A percentile compares a stretch with the other conserved stretches of the same genome.
Evolutionary conservation across 2,797 vertebrate genomes (phyloP).

Genomic region (Lithobates pipiens): DNA sequence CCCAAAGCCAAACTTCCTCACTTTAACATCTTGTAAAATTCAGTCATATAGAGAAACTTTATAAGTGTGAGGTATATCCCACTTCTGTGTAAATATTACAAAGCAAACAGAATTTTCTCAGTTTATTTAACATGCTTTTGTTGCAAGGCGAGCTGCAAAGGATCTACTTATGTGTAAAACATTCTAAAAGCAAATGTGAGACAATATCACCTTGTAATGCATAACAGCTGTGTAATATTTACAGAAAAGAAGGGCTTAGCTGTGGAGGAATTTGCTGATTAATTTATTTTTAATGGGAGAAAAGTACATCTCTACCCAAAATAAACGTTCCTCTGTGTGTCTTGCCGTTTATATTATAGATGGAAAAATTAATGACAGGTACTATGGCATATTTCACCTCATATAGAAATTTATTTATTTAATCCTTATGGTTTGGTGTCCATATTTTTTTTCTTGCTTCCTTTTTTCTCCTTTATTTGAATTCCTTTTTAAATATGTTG

Average conservation of each 20-base stretch:
- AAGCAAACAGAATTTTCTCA: slow-evolving; percentile 79
- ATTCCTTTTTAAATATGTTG: no score
- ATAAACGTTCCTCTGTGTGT: slow-evolving; percentile 83
- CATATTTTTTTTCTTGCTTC: no score
- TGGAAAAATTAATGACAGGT: slow-evolving; percentile 84
- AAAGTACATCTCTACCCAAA: slow-evolving; percentile 81
- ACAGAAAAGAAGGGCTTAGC: slow-evolving; percentile 79
- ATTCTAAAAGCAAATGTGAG: slow-evolving; percentile 72
- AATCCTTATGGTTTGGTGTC: slow-evolving; percentile 56
- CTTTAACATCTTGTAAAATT: slow-evolving; percentile 79
- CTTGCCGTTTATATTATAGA: slow-evolving; percentile 81
- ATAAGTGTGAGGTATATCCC: slow-evolving; percentile 78
- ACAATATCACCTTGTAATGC: slow-evolving; percentile 84
- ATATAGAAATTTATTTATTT: slow-evolving; percentile 77
- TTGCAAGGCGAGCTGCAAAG: slow-evolving; percentile 76
- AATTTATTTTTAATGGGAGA: slow-evolving; percentile 86
- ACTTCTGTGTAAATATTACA: slow-evolving; percentile 82
- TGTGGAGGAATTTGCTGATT: slow-evolving; percentile 85
- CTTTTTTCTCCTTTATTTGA: no score
- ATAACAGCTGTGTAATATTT: slow-evolving; percentile 83
- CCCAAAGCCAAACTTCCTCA: slow-evolving; percentile 73
- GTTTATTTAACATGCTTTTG: slow-evolving; percentile 85
- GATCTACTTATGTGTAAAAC: slow-evolving; percentile 75
- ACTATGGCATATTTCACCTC: slow-evolving; percentile 80
- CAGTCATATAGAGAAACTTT: slow-evolving; percentile 81